These are phyloP conservation scores for Zygaena filipendulae DNA, from an alignment of 2,888 invertebrate species.

Conservation along the genomic window DNA sequence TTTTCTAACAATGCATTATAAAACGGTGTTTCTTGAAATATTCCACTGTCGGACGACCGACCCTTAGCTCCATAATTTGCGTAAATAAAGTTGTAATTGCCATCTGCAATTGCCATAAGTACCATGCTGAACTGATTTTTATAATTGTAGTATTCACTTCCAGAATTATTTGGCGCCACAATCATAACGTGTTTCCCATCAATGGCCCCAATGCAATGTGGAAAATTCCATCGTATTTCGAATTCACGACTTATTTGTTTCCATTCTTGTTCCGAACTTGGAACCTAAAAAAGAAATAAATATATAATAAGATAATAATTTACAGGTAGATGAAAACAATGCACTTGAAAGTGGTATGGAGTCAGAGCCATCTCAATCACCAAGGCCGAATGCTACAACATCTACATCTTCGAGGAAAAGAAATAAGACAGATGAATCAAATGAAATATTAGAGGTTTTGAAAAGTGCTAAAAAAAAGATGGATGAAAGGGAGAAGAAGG, in stretches of 20 bases:
- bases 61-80: constrained; percentile 21
- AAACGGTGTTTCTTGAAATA: constrained; percentile 21
- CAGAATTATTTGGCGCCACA: constrained; percentile 18
- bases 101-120: constrained; percentile 19
- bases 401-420: constrained; percentile 19
- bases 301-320: constrained; percentile 14
- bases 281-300: constrained; percentile 19
- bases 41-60: constrained; percentile 20
- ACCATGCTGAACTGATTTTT: constrained; percentile 20
- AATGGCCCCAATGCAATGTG: constrained; percentile 17
- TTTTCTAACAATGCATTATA: constrained; percentile 19
- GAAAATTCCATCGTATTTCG: constrained; percentile 20
- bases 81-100: constrained; percentile 19
- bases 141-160: constrained; percentile 19
- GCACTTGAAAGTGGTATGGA: constrained; percentile 14
- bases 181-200: constrained; percentile 17
- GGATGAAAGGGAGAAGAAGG: constrained; percentile 15
- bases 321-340: constrained; percentile 15
- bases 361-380: constrained; percentile 19
- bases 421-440: constrained; percentile 18
- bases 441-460: constrained; percentile 14
- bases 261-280: constrained; percentile 18
- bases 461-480: too few relatives aligned
- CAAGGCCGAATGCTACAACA: constrained; percentile 18
- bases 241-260: constrained; percentile 14